Evolutionary conservation across 2,797 vertebrate species (phyloP), one percentile per base, ranked within the genome.

Genomic region (Manis pentadactyla): DNA sequence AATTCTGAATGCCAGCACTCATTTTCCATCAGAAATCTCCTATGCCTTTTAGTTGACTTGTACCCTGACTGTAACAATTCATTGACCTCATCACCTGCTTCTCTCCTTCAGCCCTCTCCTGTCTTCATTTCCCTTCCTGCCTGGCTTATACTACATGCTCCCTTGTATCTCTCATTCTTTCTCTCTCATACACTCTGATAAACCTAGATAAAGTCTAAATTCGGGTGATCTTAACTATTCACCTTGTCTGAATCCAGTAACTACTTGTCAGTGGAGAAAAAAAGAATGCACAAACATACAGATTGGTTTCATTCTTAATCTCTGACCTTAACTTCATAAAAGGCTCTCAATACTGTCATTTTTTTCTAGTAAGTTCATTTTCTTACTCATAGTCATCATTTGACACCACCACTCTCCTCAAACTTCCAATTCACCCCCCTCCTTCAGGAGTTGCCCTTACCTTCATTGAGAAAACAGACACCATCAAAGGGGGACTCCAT

Each of bases 141-240:
- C 68, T 81, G 74, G 42, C 68, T 84, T 63, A 42, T 19, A 74
- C 17, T 59, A 3, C 6, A 46, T 18, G 27, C 5, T 77, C 57
- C 49, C 53, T 42, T 81, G 31, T 25, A 66, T 1, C 7, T 31
- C 31, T 23, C 10, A 23, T 9, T n/a, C 27, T 15, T 34, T 8
- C 12, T 25, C 37, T n/a, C 49, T 17, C 37, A 1, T n/a, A 55
- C 1, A 31, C 34, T 85, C 64, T 46, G 46, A 46, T 46, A 46
- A 46, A 59, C 11, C n/a, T 71, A 42, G 69, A 49, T 87, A 74
- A 87, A 90, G 53, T 74, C 85, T 85, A 95, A 95, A 64, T 75
- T 78, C 46, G 34, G 79, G 19, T 89, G 69, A 96, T 34, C 69
- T 39, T 63, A 73, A 92, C 42, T 89, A 73, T 53, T 92, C 73